These are phyloP conservation scores for Gorilla gorilla DNA, from an alignment of 2,113 vertebrate genomes.

Conservation along the genomic window DNA sequence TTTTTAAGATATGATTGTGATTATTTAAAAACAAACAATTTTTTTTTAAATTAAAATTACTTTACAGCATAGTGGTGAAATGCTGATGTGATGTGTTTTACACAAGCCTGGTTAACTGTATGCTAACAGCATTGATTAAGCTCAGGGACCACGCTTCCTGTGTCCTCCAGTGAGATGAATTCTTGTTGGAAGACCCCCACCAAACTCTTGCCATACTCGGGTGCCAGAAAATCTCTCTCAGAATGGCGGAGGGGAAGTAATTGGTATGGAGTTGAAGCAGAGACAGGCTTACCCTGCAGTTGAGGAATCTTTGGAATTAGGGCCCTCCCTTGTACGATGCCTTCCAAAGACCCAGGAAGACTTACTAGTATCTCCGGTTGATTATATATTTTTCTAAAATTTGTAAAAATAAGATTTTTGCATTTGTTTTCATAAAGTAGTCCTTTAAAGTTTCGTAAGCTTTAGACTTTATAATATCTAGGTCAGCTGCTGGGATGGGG, in stretches of 20 bases:
- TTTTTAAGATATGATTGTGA: neutral
- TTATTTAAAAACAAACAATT: constrained; percentile 7
- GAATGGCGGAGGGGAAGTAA: neutral
- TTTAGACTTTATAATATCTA: neutral
- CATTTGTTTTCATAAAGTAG: neutral
- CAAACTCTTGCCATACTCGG: fast-evolving
- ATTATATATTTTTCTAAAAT: neutral
- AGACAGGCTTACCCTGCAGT: neutral
- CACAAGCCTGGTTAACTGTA: neutral
- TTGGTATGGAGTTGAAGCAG: neutral
- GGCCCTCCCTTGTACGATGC: fast-evolving
- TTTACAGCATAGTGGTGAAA: constrained; percentile 24
- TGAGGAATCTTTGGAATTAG: neutral
- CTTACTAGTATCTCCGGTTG: neutral
- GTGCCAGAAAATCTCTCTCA: neutral
- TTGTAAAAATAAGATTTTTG: neutral
- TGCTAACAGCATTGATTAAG: neutral
- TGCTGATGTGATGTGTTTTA: constrained; percentile 30
- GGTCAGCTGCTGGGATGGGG: neutral
- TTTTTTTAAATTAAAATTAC: neutral
- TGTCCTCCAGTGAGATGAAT: neutral
- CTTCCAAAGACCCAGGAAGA: neutral
- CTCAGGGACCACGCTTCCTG: neutral
- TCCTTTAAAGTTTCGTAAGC: neutral
- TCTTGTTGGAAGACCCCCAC: neutral